Evolutionary conservation across 2,113 vertebrate genomes (phyloP).

Genomic region (Oreochromis niloticus): DNA sequence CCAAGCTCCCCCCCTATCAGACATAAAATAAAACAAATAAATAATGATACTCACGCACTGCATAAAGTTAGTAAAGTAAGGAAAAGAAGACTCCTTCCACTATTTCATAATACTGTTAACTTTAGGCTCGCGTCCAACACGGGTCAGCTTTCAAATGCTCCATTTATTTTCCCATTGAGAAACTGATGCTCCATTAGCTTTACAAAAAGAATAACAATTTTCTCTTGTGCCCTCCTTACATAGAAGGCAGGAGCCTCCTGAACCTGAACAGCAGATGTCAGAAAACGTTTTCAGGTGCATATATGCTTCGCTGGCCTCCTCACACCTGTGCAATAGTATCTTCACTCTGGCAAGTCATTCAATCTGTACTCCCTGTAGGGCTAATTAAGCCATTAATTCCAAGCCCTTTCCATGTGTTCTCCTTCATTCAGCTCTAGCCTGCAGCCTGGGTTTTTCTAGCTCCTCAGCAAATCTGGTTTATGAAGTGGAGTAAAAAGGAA

Average conservation of each 20-base stretch:
- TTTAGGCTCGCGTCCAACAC: background rate
- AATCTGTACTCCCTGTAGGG: conserved; percentile 38
- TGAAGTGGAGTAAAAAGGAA: background rate
- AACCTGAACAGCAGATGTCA: conserved; percentile 14
- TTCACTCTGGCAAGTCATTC: conserved; percentile 35
- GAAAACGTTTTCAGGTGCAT: conserved; percentile 20
- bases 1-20: background rate
- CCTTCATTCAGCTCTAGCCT: background rate
- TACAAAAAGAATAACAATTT: conserved; percentile 16
- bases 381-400: conserved; percentile 57
- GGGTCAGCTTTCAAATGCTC: conserved; percentile 11
- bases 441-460: background rate
- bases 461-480: background rate
- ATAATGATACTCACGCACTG: background rate
- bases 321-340: conserved; percentile 39
- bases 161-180: conserved; percentile 34
- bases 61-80: background rate
- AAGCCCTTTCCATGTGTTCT: background rate
- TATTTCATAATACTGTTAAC: conserved; percentile 4
- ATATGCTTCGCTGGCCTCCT: conserved; percentile 19
- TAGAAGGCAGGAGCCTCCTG: background rate
- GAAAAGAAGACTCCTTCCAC: background rate
- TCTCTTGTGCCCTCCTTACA: background rate
- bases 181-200: conserved; percentile 25
- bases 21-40: background rate